A percentile compares a stretch with the other conserved stretches of the same genome.
These are phyloP conservation scores for Lomographa bimaculata DNA, from an alignment of 2,888 invertebrate genomes.

Conservation along the genomic window DNA sequence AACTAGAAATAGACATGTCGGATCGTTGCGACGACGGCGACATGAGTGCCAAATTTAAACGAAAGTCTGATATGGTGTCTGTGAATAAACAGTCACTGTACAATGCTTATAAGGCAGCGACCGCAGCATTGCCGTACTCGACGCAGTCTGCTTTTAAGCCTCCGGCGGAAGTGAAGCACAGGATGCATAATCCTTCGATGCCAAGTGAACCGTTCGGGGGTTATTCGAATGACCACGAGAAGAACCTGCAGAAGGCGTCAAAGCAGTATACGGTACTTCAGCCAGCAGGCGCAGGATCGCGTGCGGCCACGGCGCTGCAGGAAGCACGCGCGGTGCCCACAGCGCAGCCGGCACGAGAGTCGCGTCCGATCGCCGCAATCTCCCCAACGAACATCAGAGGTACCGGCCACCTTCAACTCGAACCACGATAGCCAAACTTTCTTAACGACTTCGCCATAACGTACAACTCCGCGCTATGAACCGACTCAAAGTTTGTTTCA, in stretches of 20 bases:
- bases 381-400: constrained; percentile 92
- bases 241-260: constrained; percentile 73
- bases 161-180: constrained; percentile 86
- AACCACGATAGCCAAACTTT: constrained; percentile 71
- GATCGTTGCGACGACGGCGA: constrained; percentile 86
- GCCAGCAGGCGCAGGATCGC: constrained; percentile 91
- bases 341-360: constrained; percentile 77
- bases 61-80: constrained; percentile 76
- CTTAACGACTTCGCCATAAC: constrained; percentile 75
- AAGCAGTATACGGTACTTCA: constrained; percentile 95
- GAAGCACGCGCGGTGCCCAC: constrained; percentile 85
- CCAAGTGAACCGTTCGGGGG: constrained; percentile 90
- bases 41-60: constrained; percentile 74
- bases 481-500: constrained; percentile 77
- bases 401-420: constrained; percentile 66
- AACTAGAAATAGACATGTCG: constrained; percentile 91
- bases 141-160: constrained; percentile 92
- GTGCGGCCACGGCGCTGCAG: constrained; percentile 92
- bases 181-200: constrained; percentile 62
- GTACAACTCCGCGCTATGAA: constrained; percentile 68
- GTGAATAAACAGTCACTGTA: constrained; percentile 81
- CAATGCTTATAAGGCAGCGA: constrained; percentile 80
- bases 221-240: constrained; percentile 84
- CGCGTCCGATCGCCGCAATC: constrained; percentile 78
- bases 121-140: constrained; percentile 86